Conservation (phyloP, 2,113 vertebrate species). For the Ammospiza caudacuta region DNA sequence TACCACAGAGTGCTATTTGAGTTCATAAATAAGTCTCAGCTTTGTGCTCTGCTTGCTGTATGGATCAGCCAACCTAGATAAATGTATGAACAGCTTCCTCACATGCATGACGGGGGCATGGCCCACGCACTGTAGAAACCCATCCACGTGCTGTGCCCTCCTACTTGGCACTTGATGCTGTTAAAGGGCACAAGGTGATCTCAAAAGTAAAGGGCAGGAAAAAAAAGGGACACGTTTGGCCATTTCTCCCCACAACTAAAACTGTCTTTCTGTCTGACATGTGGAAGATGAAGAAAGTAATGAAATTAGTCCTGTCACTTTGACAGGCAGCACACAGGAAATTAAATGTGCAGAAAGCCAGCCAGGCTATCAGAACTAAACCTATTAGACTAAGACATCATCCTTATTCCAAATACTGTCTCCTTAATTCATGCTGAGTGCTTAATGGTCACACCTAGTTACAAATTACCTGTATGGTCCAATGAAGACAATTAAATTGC, state of each 20-base stretch:
- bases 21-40: background rate
- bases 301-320: background rate
- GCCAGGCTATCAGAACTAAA: background rate
- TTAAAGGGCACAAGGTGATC: background rate
- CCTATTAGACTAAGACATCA: background rate
- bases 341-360: constrained; percentile 6
- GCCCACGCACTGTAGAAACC: background rate
- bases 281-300: background rate
- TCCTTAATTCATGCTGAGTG: background rate
- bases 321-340: background rate
- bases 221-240: background rate
- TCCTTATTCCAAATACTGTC: background rate
- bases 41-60: background rate
- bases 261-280: background rate
- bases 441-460: constrained; percentile 7
- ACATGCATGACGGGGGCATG: background rate
- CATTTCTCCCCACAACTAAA: background rate
- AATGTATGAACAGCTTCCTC: background rate
- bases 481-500: constrained; percentile 9
- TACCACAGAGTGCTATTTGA: background rate
- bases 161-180: background rate
- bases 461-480: background rate
- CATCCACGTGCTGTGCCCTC: background rate
- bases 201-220: background rate
- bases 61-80: background rate